Conservation (phyloP, 2,113 vertebrate species). For the Rhegmatorhina hoffmannsi region DNA sequence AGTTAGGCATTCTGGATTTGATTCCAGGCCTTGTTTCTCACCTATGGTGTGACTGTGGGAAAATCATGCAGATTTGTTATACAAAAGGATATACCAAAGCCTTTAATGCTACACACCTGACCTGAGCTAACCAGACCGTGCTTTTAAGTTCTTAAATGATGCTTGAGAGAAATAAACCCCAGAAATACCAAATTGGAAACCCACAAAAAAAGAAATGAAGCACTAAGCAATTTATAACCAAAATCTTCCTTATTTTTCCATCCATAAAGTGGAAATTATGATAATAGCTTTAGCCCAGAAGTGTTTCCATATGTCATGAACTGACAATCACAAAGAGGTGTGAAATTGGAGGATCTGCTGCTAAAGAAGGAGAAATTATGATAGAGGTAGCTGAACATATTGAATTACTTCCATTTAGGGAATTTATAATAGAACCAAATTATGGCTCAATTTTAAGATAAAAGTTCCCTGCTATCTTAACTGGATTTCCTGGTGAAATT, state of each 20-base stretch:
- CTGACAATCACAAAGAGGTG: background rate
- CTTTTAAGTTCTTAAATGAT: background rate
- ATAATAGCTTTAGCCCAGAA: background rate
- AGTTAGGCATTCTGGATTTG: background rate
- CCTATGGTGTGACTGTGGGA: background rate
- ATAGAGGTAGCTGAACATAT: background rate
- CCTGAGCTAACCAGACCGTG: background rate
- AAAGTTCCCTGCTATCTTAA: slow-evolving; percentile 28
- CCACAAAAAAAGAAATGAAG: background rate
- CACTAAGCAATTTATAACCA: background rate
- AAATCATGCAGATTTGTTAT: background rate
- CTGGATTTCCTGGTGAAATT: slow-evolving; percentile 13
- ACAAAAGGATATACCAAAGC: background rate
- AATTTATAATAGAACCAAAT: slow-evolving; percentile 37
- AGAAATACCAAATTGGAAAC: background rate
- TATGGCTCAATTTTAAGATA: background rate
- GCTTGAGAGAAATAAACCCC: background rate
- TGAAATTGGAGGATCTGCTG: background rate
- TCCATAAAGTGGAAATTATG: background rate
- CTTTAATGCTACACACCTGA: background rate
- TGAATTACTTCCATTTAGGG: slow-evolving; percentile 27
- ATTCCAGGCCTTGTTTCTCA: background rate
- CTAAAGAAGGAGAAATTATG: background rate
- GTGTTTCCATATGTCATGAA: background rate
- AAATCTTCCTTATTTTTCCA: slow-evolving; percentile 19